phyloP scores from a whole-genome alignment of 2,888 invertebrate genomes.

The Sicus ferrugineus region DNA sequence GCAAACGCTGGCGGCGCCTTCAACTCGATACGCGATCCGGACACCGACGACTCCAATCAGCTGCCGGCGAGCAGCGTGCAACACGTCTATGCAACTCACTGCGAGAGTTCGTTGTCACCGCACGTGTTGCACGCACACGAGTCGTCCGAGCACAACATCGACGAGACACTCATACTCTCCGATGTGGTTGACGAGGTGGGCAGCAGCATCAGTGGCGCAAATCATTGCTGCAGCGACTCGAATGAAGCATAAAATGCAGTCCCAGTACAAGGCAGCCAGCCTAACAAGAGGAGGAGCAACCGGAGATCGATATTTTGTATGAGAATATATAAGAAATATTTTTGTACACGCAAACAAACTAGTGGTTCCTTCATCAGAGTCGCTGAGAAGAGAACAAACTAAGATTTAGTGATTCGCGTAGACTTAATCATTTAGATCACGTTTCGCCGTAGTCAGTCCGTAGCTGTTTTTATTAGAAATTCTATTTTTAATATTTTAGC shows the following conservation, averaged over 20 bases:
- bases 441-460: constrained; percentile 26
- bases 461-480: constrained; percentile 32
- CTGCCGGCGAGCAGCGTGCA: constrained; percentile 50
- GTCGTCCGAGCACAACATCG: constrained; percentile 49
- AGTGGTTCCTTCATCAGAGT: background rate
- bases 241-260: constrained; percentile 50
- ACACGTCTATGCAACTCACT: constrained; percentile 63
- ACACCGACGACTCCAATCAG: constrained; percentile 62
- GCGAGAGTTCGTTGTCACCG: constrained; percentile 62
- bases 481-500: constrained; percentile 39
- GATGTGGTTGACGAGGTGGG: constrained; percentile 46
- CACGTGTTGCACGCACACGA: constrained; percentile 58
- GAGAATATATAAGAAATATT: constrained; percentile 13
- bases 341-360: constrained; percentile 32
- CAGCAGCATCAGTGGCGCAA: constrained; percentile 24
- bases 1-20: constrained; percentile 61
- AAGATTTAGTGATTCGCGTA: background rate
- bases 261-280: constrained; percentile 6
- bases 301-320: too few species aligned
- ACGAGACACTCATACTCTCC: constrained; percentile 51
- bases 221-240: constrained; percentile 52
- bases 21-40: constrained; percentile 62
- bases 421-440: constrained; percentile 17
- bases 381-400: background rate
- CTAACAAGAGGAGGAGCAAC: too few species aligned